A percentile compares a stretch with the other conserved stretches of the same genome.
Evolutionary conservation across 2,797 vertebrate genomes (phyloP).

Genomic region (Darevskia nairensis): DNA sequence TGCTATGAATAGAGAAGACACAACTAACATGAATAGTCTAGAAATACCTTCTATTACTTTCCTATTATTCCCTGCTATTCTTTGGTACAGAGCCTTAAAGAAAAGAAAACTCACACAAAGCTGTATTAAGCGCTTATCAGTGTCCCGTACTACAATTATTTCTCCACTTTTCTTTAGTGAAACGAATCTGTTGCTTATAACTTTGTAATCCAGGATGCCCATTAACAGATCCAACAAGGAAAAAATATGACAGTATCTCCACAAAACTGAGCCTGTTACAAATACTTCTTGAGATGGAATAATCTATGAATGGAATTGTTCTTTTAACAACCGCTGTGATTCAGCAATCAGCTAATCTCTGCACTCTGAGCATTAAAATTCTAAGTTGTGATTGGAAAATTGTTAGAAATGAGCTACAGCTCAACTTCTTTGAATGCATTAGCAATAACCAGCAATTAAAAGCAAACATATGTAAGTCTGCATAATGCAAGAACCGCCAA

Average conservation of each 20-base stretch:
- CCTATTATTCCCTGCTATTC: neutral
- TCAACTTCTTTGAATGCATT: neutral
- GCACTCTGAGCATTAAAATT: neutral
- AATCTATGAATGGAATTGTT: neutral
- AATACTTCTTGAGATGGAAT: neutral
- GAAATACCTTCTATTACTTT: neutral
- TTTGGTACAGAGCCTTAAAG: neutral
- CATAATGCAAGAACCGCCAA: neutral
- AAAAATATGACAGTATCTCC: neutral
- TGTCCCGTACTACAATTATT: neutral
- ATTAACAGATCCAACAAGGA: neutral
- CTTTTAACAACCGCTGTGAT: neutral
- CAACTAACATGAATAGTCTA: too few species aligned
- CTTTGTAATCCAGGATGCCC: neutral
- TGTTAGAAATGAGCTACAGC: slow-evolving; percentile 17
- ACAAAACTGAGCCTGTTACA: neutral
- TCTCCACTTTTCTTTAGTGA: neutral
- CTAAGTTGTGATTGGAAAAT: slow-evolving; percentile 15
- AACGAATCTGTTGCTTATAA: neutral
- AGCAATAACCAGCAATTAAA: slow-evolving; percentile 9
- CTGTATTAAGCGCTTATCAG: neutral
- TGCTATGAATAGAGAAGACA: neutral
- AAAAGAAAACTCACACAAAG: neutral
- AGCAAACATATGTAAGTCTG: slow-evolving; percentile 1
- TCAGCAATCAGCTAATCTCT: neutral